phyloP scores from a whole-genome alignment of 2,113 vertebrate genomes.

The Ammospiza nelsoni region DNA sequence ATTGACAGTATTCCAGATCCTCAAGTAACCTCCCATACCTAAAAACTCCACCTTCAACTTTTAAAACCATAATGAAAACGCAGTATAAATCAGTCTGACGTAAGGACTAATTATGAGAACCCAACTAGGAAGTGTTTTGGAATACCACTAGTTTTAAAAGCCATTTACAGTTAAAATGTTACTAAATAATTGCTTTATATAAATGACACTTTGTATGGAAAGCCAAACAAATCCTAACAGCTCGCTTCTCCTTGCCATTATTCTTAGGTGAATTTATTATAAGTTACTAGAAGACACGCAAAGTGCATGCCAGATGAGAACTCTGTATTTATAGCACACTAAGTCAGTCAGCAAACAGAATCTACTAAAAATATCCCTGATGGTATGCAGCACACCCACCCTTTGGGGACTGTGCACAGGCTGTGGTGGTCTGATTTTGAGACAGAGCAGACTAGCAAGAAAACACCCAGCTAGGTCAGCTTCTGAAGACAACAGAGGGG shows the following conservation, averaged over 20 bases:
- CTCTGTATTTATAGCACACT: constrained; percentile 57
- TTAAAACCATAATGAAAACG: neutral
- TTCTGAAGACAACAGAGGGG: neutral
- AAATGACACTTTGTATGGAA: neutral
- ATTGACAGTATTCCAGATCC: neutral
- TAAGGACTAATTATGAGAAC: neutral
- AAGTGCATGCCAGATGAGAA: constrained; percentile 51
- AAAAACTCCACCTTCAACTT: neutral
- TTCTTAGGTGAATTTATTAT: constrained; percentile 18
- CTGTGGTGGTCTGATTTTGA: constrained; percentile 35
- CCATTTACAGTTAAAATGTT: neutral
- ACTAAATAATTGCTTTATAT: constrained; percentile 3
- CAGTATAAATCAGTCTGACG: neutral
- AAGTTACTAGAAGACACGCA: constrained; percentile 37
- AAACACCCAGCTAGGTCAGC: neutral
- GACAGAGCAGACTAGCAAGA: neutral
- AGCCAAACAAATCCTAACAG: neutral
- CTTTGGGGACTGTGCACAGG: constrained; percentile 12
- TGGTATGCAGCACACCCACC: constrained; percentile 54
- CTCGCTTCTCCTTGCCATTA: neutral
- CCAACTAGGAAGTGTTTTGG: neutral
- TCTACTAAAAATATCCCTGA: constrained; percentile 58
- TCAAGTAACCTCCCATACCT: neutral
- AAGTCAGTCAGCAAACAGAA: constrained; percentile 62
- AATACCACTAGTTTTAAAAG: constrained; percentile 34